phyloP scores from a whole-genome alignment of 2,113 vertebrate genomes.

The Arenaria interpres region DNA sequence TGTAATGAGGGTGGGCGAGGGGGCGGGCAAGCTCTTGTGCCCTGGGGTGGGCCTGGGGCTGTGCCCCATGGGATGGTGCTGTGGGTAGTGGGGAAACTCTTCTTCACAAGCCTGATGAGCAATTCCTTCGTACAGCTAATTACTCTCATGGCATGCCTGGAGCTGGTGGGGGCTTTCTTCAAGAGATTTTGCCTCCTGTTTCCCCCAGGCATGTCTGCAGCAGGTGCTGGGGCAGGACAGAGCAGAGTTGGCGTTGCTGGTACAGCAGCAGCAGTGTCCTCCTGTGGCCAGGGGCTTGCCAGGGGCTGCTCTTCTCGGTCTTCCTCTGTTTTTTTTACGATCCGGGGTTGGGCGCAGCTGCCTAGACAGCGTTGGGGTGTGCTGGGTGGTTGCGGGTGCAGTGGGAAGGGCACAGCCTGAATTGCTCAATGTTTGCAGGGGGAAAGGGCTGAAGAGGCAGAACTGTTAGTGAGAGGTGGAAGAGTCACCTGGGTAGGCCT shows the following conservation, averaged over 20 bases:
- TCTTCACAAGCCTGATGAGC: background rate
- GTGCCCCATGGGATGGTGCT: rapidly evolving
- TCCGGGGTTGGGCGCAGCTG: background rate
- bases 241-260: background rate
- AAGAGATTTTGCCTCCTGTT: background rate
- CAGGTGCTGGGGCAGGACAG: background rate
- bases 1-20: background rate
- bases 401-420: background rate
- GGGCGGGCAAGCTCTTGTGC: background rate
- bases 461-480: background rate
- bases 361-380: background rate
- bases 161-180: background rate
- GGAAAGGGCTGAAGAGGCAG: background rate
- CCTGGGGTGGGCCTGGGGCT: background rate
- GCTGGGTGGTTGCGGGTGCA: background rate
- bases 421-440: background rate
- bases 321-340: rapidly evolving
- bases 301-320: background rate
- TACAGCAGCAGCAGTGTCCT: background rate
- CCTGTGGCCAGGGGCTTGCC: background rate
- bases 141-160: background rate
- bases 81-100: background rate
- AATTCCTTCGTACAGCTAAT: background rate
- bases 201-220: rapidly evolving
- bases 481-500: background rate